These are phyloP conservation scores for Labrus mixtus DNA, from an alignment of 2,113 vertebrate genomes.

Conservation along the genomic window DNA sequence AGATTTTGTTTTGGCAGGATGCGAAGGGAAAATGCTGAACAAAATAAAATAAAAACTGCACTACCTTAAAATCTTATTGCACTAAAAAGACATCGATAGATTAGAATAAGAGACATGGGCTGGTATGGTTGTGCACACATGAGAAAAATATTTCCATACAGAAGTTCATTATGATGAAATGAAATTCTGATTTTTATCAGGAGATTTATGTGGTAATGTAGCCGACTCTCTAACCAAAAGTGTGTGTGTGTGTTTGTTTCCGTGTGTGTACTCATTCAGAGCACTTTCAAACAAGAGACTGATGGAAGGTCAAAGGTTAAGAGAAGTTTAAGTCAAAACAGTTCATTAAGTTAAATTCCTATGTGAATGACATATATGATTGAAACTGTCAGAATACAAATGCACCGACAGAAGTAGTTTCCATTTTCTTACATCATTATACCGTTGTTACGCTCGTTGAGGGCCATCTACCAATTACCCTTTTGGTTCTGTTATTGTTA, in stretches of 20 bases:
- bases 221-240: conserved; percentile 38
- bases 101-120: conserved; percentile 25
- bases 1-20: conserved; percentile 30
- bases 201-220: conserved; percentile 37
- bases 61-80: conserved; percentile 64
- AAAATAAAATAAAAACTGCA: conserved; percentile 56
- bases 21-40: conserved; percentile 7
- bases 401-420: neutral
- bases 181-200: conserved; percentile 47
- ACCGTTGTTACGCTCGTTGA: too few relatives aligned
- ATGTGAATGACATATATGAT: conserved; percentile 29
- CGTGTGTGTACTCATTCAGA: conserved; percentile 28
- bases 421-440: neutral
- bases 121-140: conserved; percentile 10
- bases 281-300: conserved; percentile 54
- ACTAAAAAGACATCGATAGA: conserved; percentile 48
- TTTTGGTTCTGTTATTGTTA: neutral
- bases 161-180: conserved; percentile 54
- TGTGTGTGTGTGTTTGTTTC: conserved; percentile 29
- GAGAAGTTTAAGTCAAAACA: conserved; percentile 10
- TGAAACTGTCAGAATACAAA: conserved; percentile 1
- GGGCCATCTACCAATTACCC: neutral
- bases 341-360: too few relatives aligned
- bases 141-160: conserved; percentile 30
- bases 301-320: conserved; percentile 1